These are phyloP conservation scores for Cyphomyrus plagiostoma DNA, from an alignment of 2,113 vertebrate genomes.

Conservation along the genomic window DNA sequence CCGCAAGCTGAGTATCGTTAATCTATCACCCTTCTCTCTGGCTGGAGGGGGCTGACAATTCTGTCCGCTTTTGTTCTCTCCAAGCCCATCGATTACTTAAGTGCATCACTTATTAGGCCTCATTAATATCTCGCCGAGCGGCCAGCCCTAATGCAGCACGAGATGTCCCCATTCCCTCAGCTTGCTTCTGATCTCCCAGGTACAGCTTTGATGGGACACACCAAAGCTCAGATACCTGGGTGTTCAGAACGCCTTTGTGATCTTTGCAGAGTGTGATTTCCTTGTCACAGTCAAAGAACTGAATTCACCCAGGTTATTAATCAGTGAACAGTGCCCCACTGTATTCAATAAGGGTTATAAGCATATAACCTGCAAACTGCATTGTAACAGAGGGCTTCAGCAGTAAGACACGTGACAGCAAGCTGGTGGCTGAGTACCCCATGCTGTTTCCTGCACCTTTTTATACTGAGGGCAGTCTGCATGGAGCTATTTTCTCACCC, in stretches of 20 bases:
- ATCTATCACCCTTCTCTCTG: not conserved
- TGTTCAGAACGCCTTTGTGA: not conserved
- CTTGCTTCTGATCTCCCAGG: not conserved
- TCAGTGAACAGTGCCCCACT: not conserved
- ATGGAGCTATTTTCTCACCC: not conserved
- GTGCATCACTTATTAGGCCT: not conserved
- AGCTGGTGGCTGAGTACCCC: not conserved
- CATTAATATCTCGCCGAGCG: not conserved
- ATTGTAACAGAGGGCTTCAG: not conserved
- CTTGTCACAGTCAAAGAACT: not conserved
- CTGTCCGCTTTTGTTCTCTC: conserved; percentile 1
- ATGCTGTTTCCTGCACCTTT: not conserved
- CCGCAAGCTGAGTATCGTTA: not conserved
- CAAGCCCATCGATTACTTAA: conserved; percentile 10
- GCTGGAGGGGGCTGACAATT: not conserved
- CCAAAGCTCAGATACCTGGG: not conserved
- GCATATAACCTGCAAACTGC: not conserved
- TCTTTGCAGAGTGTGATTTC: not conserved
- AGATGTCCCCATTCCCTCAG: not conserved
- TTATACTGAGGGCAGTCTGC: not conserved
- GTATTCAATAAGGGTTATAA: not conserved
- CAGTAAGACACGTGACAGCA: not conserved
- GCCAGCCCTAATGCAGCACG: not conserved
- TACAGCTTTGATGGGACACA: not conserved
- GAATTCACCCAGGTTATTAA: not conserved